These are phyloP conservation scores for Heliothis subflexa DNA, from an alignment of 1,140 invertebrate species.

Conservation along the genomic window DNA sequence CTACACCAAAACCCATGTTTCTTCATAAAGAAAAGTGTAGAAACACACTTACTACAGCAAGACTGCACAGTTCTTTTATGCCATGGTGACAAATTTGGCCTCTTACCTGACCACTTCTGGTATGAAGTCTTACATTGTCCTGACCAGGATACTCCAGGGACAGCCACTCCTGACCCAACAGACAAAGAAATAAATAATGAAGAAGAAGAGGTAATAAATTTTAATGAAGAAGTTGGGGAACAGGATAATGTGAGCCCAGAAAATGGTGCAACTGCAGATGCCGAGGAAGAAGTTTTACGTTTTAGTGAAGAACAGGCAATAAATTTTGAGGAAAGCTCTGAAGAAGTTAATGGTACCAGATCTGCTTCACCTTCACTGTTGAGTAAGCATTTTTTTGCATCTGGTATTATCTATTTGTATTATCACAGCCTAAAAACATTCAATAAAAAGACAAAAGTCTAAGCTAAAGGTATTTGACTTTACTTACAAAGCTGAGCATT, in stretches of 20 bases:
- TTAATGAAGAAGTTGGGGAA: background rate
- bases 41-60: conserved; percentile 62
- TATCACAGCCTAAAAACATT: too few species aligned
- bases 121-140: conserved; percentile 63
- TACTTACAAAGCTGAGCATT: too few species aligned
- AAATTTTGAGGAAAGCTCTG: background rate
- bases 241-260: background rate
- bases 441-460: too few species aligned
- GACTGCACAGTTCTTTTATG: conserved; percentile 50
- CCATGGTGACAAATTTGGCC: conserved; percentile 73
- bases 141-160: conserved; percentile 12
- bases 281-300: background rate
- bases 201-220: background rate
- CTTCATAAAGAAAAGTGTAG: conserved; percentile 58
- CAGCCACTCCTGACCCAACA: background rate
- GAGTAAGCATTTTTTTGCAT: conserved; percentile 3
- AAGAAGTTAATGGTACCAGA: background rate
- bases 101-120: conserved; percentile 69
- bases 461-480: too few species aligned
- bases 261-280: background rate
- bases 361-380: conserved; percentile 30
- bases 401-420: too few species aligned
- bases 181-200: background rate
- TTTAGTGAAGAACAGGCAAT: conserved; percentile 15
- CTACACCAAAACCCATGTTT: conserved; percentile 78